phyloP scores from a whole-genome alignment of 2,113 vertebrate genomes.

The Gallinago paraguaiae region DNA sequence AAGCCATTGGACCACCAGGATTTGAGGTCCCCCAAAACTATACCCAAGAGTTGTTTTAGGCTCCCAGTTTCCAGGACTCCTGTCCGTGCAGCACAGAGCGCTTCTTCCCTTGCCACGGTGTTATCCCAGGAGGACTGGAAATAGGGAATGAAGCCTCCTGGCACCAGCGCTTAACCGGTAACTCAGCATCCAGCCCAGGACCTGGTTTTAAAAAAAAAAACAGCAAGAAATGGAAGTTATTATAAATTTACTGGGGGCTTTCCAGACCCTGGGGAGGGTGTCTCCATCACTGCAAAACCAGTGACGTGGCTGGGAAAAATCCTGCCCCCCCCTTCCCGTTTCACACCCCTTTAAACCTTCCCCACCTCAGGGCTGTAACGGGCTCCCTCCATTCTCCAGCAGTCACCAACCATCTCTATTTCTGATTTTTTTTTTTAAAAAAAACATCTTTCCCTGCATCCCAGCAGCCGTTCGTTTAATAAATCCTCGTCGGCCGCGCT shows the following conservation, averaged over 20 bases:
- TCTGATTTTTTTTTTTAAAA: background rate
- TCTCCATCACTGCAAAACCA: background rate
- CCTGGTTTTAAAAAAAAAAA: too few relatives aligned
- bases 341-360: background rate
- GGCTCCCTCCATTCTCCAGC: background rate
- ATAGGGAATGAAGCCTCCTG: background rate
- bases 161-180: background rate
- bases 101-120: rapidly evolving
- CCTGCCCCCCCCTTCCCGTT: rapidly evolving
- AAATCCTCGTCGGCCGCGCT: background rate
- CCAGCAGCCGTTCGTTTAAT: background rate
- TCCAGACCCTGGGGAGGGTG: rapidly evolving
- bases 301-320: rapidly evolving
- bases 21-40: background rate
- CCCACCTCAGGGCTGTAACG: background rate
- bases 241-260: background rate
- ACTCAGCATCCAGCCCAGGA: background rate
- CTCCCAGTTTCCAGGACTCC: background rate
- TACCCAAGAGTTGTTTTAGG: background rate
- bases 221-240: background rate
- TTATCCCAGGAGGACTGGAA: background rate
- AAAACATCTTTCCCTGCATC: background rate
- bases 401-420: too few relatives aligned
- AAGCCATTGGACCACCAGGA: too few relatives aligned
- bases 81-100: rapidly evolving